Conservation (phyloP, 2,797 vertebrate species). For the Chromis chromis region DNA sequence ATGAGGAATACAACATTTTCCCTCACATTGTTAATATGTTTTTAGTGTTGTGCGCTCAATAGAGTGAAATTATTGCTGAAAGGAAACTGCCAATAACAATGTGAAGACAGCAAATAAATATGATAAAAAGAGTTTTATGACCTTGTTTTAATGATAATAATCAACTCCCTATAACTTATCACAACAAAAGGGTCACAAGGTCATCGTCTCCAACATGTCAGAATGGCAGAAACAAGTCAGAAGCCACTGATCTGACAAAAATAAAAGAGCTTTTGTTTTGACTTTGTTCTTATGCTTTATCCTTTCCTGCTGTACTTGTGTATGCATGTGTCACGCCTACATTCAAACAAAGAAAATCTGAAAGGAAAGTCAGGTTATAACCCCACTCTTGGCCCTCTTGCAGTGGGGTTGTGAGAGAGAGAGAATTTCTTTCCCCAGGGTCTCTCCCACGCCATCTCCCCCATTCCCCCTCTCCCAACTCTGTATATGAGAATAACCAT, state of each 20-base stretch:
- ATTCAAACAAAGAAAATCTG: constrained; percentile 22
- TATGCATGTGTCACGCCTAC: constrained; percentile 5
- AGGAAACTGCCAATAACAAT: background rate
- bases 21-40: background rate
- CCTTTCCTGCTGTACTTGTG: background rate
- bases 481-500: constrained; percentile 53
- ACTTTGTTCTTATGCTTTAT: background rate
- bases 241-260: constrained; percentile 14
- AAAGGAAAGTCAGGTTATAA: constrained; percentile 62
- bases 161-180: constrained; percentile 6
- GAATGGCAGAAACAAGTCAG: background rate
- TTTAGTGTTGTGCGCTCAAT: background rate
- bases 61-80: too few relatives aligned
- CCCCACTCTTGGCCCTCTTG: constrained; percentile 50
- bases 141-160: constrained; percentile 24
- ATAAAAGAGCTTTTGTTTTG: constrained; percentile 3
- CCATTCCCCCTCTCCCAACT: constrained; percentile 27
- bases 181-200: constrained; percentile 23
- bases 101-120: constrained; percentile 27
- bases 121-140: constrained; percentile 3
- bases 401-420: constrained; percentile 68
- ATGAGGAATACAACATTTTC: background rate
- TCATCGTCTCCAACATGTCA: constrained; percentile 17
- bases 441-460: constrained; percentile 70
- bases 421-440: constrained; percentile 51